A percentile compares a stretch with the other conserved stretches of the same genome.
phyloP scores from a whole-genome alignment of 2,888 invertebrate species.

The Ischnus inquisitorius region DNA sequence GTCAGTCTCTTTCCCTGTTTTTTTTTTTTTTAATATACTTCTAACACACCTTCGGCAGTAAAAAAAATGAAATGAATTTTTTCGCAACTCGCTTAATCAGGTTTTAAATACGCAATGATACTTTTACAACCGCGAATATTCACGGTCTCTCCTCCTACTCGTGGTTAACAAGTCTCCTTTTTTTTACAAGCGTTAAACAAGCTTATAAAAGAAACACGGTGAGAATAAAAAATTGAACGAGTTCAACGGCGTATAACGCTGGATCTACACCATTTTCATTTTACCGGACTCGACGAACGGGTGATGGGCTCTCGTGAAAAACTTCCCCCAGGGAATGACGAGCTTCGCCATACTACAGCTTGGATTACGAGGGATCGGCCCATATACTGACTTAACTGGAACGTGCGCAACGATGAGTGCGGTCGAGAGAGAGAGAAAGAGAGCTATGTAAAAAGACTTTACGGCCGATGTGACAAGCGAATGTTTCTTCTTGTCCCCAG shows the following conservation, averaged over 20 bases:
- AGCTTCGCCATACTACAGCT: constrained; percentile 1
- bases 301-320: constrained; percentile 33
- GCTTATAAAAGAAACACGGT: constrained; percentile 7
- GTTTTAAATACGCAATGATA: constrained; percentile 29
- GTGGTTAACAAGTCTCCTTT: constrained; percentile 38
- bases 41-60: neutral
- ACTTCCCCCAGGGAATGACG: constrained; percentile 43
- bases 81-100: neutral
- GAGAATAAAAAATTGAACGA: neutral
- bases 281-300: constrained; percentile 33
- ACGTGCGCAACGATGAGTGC: neutral
- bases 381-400: constrained; percentile 30
- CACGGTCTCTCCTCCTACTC: constrained; percentile 8
- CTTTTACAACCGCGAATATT: constrained; percentile 40
- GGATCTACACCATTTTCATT: constrained; percentile 52
- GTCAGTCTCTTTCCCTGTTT: neutral
- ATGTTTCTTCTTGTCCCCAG: constrained; percentile 6
- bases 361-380: constrained; percentile 32
- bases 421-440: neutral
- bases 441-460: constrained; percentile 9
- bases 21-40: neutral
- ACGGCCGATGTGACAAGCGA: constrained; percentile 21
- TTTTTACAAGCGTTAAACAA: constrained; percentile 18
- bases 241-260: constrained; percentile 12
- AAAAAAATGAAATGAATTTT: neutral